phyloP scores from a whole-genome alignment of 2,113 vertebrate species.

The Nymphicus hollandicus region DNA sequence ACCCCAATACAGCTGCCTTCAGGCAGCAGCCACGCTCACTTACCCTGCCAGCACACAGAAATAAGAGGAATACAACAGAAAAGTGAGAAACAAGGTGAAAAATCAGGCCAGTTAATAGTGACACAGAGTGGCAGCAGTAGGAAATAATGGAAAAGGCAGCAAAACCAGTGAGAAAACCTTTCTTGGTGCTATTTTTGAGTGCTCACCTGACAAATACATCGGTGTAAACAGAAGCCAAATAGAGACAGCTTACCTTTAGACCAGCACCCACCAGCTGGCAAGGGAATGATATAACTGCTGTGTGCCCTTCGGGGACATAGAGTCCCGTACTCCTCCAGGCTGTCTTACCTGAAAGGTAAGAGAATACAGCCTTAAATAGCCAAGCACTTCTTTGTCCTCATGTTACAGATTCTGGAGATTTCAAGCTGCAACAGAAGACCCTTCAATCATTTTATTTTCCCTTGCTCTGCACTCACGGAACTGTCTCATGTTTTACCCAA shows the following conservation, averaged over 20 bases:
- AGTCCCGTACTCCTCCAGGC: slow-evolving; percentile 74
- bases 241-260: slow-evolving; percentile 57
- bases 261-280: slow-evolving; percentile 39
- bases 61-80: not conserved
- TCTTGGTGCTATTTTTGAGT: not conserved
- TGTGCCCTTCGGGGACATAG: slow-evolving; percentile 66
- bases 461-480: not conserved
- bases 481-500: not conserved
- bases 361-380: not conserved
- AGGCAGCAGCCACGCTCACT: not conserved
- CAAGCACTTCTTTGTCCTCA: not conserved
- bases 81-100: not conserved
- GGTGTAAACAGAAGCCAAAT: not conserved
- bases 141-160: not conserved
- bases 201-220: not conserved
- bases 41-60: not conserved
- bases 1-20: not conserved
- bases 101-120: not conserved
- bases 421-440: not conserved
- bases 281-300: slow-evolving; percentile 63
- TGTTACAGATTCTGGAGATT: not conserved
- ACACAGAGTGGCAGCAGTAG: slow-evolving; percentile 5
- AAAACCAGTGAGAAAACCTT: not conserved
- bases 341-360: not conserved
- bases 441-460: not conserved